These are phyloP conservation scores for Marisa cornuarietis DNA, from an alignment of 1,140 invertebrate species.

Conservation along the genomic window DNA sequence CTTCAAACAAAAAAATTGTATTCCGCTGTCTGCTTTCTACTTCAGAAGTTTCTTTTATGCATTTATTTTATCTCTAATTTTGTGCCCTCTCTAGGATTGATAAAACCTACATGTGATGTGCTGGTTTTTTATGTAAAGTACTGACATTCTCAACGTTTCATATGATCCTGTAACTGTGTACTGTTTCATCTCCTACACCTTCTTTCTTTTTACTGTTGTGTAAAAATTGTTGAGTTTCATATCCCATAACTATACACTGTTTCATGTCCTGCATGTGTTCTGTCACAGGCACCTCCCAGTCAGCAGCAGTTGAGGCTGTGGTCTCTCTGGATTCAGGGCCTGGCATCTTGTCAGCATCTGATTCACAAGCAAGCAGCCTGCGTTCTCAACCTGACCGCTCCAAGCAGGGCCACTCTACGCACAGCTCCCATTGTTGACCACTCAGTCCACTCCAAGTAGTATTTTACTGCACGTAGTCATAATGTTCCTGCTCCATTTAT, in stretches of 20 bases:
- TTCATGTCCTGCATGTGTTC: not conserved
- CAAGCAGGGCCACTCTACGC: not conserved
- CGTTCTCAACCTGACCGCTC: not conserved
- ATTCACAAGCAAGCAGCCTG: constrained; percentile 9
- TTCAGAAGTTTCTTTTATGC: too few relatives aligned
- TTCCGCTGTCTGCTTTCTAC: too few relatives aligned
- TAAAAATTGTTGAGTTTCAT: not conserved
- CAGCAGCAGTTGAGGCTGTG: constrained; percentile 39
- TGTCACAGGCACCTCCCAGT: constrained; percentile 33
- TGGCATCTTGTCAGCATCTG: constrained; percentile 3
- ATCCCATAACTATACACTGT: not conserved
- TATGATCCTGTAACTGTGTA: too few relatives aligned
- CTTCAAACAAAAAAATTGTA: too few relatives aligned
- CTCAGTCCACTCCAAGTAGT: not conserved
- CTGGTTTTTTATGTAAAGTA: too few relatives aligned
- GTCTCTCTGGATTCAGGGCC: constrained; percentile 31
- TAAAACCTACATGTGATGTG: too few relatives aligned
- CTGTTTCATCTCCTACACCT: not conserved
- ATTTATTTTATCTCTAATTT: too few relatives aligned
- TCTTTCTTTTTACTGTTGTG: not conserved
- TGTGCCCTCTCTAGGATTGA: too few relatives aligned
- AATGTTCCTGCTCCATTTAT: not conserved
- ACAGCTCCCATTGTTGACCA: constrained; percentile 19
- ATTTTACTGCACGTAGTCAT: too few relatives aligned
- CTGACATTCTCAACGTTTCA: too few relatives aligned